These are phyloP conservation scores for Percopsis omiscomaycus DNA, from an alignment of 2,797 vertebrate genomes.

Conservation along the genomic window DNA sequence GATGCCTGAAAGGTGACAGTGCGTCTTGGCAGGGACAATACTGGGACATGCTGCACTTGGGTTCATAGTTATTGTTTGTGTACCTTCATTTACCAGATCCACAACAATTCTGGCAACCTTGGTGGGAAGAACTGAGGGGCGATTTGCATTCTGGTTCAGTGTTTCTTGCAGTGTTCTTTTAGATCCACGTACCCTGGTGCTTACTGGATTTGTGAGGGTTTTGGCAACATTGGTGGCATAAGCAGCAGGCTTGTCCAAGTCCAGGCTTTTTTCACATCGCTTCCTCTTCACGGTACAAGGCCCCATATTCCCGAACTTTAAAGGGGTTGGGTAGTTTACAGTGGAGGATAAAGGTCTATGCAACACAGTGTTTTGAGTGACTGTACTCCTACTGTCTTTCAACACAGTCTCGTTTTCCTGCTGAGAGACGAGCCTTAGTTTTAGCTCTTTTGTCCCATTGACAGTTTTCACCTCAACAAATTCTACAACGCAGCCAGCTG, in stretches of 20 bases:
- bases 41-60: constrained; percentile 7
- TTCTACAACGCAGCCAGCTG: constrained; percentile 90
- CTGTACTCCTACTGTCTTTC: constrained; percentile 52
- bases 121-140: constrained; percentile 31
- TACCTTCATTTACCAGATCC: constrained; percentile 39
- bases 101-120: constrained; percentile 50
- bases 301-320: constrained; percentile 35
- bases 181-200: constrained; percentile 41
- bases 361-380: constrained; percentile 30
- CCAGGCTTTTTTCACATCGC: constrained; percentile 39
- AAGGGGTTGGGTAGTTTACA: constrained; percentile 46
- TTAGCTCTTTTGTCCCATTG: constrained; percentile 87
- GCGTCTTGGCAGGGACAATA: constrained; percentile 15
- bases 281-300: constrained; percentile 49
- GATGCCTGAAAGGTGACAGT: constrained; percentile 20
- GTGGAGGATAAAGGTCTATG: constrained; percentile 61
- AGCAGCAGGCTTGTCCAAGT: constrained; percentile 28
- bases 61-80: constrained; percentile 25
- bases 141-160: constrained; percentile 45
- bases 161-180: constrained; percentile 59
- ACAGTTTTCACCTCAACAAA: constrained; percentile 90
- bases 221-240: constrained; percentile 26
- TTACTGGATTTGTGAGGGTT: constrained; percentile 22
- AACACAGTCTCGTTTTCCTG: constrained; percentile 61
- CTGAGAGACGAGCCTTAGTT: constrained; percentile 83